Evolutionary conservation across 1,140 invertebrate species (phyloP).

Genomic region (Atta colombica): DNA sequence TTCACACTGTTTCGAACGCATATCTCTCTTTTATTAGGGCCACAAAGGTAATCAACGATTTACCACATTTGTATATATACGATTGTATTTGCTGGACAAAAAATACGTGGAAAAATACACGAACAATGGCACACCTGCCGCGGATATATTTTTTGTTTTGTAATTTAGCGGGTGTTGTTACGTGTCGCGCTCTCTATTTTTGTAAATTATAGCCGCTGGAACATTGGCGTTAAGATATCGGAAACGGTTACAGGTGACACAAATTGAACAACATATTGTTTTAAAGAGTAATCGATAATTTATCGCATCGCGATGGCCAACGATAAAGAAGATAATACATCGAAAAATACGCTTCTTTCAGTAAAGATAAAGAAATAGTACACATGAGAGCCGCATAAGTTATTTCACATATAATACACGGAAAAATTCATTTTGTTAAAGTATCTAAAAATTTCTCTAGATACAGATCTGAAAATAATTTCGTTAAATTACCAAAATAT

Average conservation of each 20-base stretch:
- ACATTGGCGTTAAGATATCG: constrained; percentile 28
- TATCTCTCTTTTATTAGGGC: constrained; percentile 51
- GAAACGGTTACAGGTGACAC: not conserved
- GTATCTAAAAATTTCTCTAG: too few relatives aligned
- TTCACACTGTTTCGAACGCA: constrained; percentile 24
- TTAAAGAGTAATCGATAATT: constrained; percentile 8
- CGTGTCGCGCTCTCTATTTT: constrained; percentile 27
- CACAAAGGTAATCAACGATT: constrained; percentile 60
- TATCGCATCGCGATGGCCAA: not conserved
- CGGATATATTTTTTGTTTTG: constrained; percentile 24
- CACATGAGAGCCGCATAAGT: too few relatives aligned
- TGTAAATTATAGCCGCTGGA: constrained; percentile 3
- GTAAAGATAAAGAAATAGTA: not conserved
- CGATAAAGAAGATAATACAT: not conserved
- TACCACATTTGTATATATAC: constrained; percentile 56
- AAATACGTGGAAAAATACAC: constrained; percentile 51
- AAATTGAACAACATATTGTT: constrained; percentile 7
- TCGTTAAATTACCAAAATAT: too few relatives aligned
- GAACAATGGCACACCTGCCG: constrained; percentile 20
- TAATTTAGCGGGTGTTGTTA: constrained; percentile 47
- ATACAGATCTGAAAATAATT: too few relatives aligned
- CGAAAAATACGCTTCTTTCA: not conserved
- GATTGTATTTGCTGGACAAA: constrained; percentile 24
- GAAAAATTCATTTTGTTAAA: too few relatives aligned
- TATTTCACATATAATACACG: not conserved